Base-by-base conservation (phyloP, 2,113 vertebrate genomes). In the Sinosuthora webbiana region DNA sequence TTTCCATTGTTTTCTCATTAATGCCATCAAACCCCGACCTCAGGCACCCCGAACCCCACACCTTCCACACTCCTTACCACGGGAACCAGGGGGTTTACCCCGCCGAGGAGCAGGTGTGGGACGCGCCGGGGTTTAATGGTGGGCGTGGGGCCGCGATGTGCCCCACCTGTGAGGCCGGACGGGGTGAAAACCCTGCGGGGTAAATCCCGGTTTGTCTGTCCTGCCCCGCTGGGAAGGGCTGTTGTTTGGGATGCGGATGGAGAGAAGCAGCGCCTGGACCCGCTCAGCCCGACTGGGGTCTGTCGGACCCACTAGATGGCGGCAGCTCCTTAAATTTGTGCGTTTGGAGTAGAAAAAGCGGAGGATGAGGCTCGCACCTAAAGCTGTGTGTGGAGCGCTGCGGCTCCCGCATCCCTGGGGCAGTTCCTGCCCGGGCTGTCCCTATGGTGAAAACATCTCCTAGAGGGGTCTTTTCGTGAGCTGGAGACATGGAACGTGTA, bases 291-390 rank as follows among this genome's bases (percentile, higher is more conserved):
- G 12, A 1, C 0, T 23, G 24, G 8, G 56, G 5, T 1, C 25
- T 2, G 1, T 20, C 22, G 16, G 41, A 27, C 71, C 87, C 98
- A 22, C 96, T 96, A 98, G 98, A 64, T 97, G 97, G 97, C 65
- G 87, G 77, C 78, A 63, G 70, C 53, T 52, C 60, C 82, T 74
- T 45, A 89, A 15, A 13, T 76, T 94, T 97, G 87, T 19, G 73
- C 0, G 0, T 15, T n/a, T 1, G 22, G 7, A 1, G 3, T 7
- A 42, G n/a, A 24, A 24, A 53, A 21, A 9, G 39, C 3, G 2
- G 17, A 3, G 37, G 18, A 2, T 5, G 19, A 6, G 5, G 18
- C 0, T 44, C 10, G 2, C 3, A 5, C 2, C 13, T 4, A 12
- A 2, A 15, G 33, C 2, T 2, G 59, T 0, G 22, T 3, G 1